Evolutionary conservation across 2,113 vertebrate genomes (phyloP), one percentile per base, ranked within the genome.

Genomic region (Lepisosteus oculatus): DNA sequence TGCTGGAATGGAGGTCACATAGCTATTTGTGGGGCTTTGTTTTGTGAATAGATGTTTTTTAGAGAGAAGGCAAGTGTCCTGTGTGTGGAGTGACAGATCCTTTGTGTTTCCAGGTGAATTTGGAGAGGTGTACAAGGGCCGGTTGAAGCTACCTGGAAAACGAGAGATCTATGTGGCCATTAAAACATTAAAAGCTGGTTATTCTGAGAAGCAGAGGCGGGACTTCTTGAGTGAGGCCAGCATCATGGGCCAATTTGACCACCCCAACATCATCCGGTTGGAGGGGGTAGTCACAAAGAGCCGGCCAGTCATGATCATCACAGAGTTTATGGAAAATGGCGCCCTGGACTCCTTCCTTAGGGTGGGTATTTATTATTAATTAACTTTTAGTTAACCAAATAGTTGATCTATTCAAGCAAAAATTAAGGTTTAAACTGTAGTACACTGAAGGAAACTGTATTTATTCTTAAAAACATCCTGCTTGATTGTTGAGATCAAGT

Each of bases 191-290:
- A 99, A 99, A 76, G 96, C 95, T 0, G 97, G 96, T 14, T 99
- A 99, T 76, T 96, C 96, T 0, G 97, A 99, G 72, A 98, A 98
- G 84, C 97, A 99, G 83, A 93, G 97, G 0, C 86, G 97, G 73
- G 97, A 99, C 84, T 99, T 99, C 81, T 91, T 99, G 85, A 95
- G 97, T 0, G 97, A 99, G 82, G 97, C 97, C 0, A 98, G 96
- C 76, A 99, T 99, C 85, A 99, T 99, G 97, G 97, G 96, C 2
- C 97, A 99, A 88, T 99, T 99, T 0, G 97, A 99, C 83, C 97
- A 99, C 77, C 97, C 97, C 43, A 99, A 99, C 80, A 97, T 99
- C 72, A 99, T 99, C 44, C 95, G 95, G 1, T 88, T 99, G 43
- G 97, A 99, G 74, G 97, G 97, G 0, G 97, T 99, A 9, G 97